Percentiles rank a stretch among this genome's conserved stretches.
Evolutionary conservation across 2,113 vertebrate species (phyloP).

Genomic region (Paradoxurus hermaphroditus): DNA sequence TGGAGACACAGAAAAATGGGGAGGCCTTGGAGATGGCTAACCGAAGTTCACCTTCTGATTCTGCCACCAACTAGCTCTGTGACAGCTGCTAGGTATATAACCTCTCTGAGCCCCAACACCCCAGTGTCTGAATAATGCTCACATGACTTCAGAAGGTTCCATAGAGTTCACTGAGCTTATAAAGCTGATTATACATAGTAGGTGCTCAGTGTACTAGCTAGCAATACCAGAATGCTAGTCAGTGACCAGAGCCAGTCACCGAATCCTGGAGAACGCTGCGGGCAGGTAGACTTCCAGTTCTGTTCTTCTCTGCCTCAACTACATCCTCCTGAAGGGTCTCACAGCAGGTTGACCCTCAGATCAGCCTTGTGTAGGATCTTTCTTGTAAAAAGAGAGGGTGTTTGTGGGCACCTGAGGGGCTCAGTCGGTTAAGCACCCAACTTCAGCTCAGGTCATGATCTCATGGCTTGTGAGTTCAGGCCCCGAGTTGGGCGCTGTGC

Average conservation of each 20-base stretch:
- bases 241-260: background rate
- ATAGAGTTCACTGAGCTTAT: background rate
- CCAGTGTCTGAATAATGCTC: background rate
- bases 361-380: background rate
- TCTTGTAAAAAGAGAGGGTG: background rate
- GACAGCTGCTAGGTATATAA: background rate
- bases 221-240: background rate
- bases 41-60: background rate
- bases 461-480: no score
- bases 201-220: background rate
- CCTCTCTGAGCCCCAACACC: background rate
- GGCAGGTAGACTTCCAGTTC: background rate
- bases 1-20: background rate
- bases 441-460: no score
- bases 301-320: background rate
- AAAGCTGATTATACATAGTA: background rate
- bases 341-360: background rate
- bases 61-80: background rate
- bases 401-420: background rate
- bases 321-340: background rate
- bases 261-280: background rate
- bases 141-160: background rate
- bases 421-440: no score
- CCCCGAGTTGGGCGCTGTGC: no score
- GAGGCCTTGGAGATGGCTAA: background rate